Percentiles rank a stretch among this genome's conserved stretches.
These are phyloP conservation scores for Drosophila lutescens DNA, from an alignment of 2,888 invertebrate genomes.

Conservation along the genomic window DNA sequence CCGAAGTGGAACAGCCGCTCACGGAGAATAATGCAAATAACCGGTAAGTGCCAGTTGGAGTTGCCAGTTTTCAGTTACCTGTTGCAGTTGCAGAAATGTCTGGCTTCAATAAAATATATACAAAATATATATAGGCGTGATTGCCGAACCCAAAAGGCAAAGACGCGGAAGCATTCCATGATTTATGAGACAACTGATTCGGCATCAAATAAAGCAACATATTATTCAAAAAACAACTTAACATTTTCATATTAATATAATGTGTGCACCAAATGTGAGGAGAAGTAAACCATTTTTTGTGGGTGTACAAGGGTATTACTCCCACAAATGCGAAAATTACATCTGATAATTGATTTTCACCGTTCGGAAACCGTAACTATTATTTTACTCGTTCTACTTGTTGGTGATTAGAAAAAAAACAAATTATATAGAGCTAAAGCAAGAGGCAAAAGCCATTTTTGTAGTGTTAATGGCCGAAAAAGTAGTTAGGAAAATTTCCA, in stretches of 20 bases:
- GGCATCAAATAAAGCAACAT: conserved; percentile 1
- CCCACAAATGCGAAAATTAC: background rate
- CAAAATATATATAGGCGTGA: conserved; percentile 22
- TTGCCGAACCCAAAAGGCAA: conserved; percentile 15
- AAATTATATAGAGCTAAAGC: background rate
- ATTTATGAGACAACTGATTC: conserved; percentile 18
- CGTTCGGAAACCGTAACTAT: background rate
- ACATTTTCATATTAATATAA: conserved; percentile 10
- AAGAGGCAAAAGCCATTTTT: background rate
- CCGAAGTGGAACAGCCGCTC: conserved; percentile 84
- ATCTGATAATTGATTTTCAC: background rate
- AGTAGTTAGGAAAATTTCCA: background rate
- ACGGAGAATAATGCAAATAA: conserved; percentile 82
- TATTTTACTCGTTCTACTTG: background rate
- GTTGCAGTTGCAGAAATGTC: conserved; percentile 26
- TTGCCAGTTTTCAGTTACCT: conserved; percentile 27
- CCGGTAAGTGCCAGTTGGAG: conserved; percentile 77
- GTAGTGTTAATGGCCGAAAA: background rate
- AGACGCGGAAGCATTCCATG: conserved; percentile 24
- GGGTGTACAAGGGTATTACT: background rate
- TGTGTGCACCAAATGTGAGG: background rate
- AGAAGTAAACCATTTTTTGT: background rate
- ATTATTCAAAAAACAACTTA: conserved; percentile 1
- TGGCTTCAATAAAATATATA: conserved; percentile 13
- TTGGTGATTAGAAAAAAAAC: background rate